Base-by-base conservation (phyloP, 2,888 invertebrate genomes). In the Lottia scabra region DNA sequence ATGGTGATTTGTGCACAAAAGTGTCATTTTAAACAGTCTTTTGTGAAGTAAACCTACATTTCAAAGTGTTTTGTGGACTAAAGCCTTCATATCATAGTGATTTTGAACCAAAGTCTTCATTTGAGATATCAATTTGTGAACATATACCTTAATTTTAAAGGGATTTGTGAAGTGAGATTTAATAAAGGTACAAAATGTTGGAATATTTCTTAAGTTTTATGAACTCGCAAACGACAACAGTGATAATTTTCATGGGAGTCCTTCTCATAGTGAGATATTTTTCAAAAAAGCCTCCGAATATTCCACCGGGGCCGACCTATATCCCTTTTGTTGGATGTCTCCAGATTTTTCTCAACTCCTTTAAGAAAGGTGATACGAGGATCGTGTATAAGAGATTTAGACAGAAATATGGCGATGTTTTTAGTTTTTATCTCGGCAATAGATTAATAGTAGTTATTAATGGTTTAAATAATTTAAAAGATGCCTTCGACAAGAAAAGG, bases 381-480 rank as follows among this genome's bases (percentile, higher is more conserved):
- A 16, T 48, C n/a, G 44, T 73, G 19, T 75, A 71, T 56, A 68
- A 71, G 63, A 62, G 65, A 26, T 63, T 75, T 30, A 65, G 73
- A n/a, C 63, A 63, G 46, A 27, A 56, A 4, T 73, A 73, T 67
- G 75, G 75, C 5, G 75, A 75, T 63, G 56, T 75, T 15, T 75
- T 75, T 65, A 68, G 71, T 43, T 73, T 73, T 64, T 48, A 63
- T 16, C 38, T 75, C 48, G 71, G 71, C 62, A 67, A 67, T 15
- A 43, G 69, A 27, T 67, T 75, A 43, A 68, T 75, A 46, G 75
- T 75, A 44, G 75, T 75, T 16, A 66, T 75, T 62, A 75, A 71
- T 64, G 73, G 75, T 13, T 73, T 64, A 62, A 71, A 71, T 19
- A 66, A 23, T 15, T 19, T 75, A n/a, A 73, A 69, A 68, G 69